Base-by-base conservation (phyloP, 2,888 invertebrate genomes). In the Ophion ventricosus region DNA sequence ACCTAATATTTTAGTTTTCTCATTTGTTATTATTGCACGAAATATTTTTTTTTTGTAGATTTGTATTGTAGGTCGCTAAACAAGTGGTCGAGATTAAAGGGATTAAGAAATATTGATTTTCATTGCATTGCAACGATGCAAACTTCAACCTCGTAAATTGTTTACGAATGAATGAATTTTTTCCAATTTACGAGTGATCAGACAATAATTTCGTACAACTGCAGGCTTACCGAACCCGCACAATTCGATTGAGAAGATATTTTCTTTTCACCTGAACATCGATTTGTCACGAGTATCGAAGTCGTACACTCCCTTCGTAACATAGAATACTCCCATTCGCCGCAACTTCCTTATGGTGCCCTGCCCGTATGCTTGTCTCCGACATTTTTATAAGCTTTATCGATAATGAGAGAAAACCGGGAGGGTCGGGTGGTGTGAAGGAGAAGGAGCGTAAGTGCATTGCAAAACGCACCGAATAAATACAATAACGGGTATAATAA, bases 331-430 rank as follows among this genome's bases (percentile, higher is more conserved):
- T 56, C 23, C 49, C 61, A 43, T 10, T 54, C 20, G 43, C 66
- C 78, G 74, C 78, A 69, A 75, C 59, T 61, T 82, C 75, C 79
- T 79, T 76, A 59, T 17, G 80, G 59, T 66, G 82, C 84, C 70
- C 75, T 26, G 57, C 70, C 69, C 64, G 35, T 72, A 79, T 66
- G 84, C 81, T 84, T 84, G 54, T 56, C 82, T 82, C 76, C 82
- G 82, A 85, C 75, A 57, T 85, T 85, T 84, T 85, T 82, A 85
- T 85, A 85, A 78, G 82, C 84, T 82, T 85, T 82, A 85, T 75
- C 80, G 66, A 83, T 80, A 78, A 80, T 83, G 61, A 73, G 57
- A 57, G 56, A 76, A 67, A 40, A 57, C 56, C 70, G 70, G 56
- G 43, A 66, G 29, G 56, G 57, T 40, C 23, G 20, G 74, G 54